Evolutionary conservation across 2,113 vertebrate species (phyloP), one percentile per base, ranked within the genome.

Genomic region (Macquaria ambigua): DNA sequence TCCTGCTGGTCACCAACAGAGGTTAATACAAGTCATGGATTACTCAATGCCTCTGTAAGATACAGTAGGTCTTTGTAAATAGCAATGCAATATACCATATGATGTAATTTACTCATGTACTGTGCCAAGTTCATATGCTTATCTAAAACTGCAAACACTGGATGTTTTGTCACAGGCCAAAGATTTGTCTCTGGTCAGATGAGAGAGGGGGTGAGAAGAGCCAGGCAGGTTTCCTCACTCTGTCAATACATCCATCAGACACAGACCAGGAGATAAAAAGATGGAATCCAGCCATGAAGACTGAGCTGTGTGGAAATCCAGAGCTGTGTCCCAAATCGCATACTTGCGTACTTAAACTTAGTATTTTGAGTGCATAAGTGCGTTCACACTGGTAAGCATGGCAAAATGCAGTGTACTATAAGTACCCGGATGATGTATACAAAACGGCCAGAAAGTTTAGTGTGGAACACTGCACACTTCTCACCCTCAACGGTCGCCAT

Each of bases 61-160:
- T 53, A 31, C 5, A 66, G 76, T 18, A 14, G 52, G 52, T 6
- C 62, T 74, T 31, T 23, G 50, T 18, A 48, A 63, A 72, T 37
- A 50, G n/a, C 50, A 14, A 63, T 39, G 58, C 39, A 75, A 63
- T 8, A 39, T 25, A 25, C 6, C 37, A 16, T 0, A 23, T 83
- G 67, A 58, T n/a, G 74, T 72, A 39, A 77, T 83, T 76, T 50
- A 39, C 25, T 28, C 23, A 68, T 28, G 8, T 39, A 31, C 0
- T 34, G 31, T 68, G 56, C 55, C 73, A 43, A 70, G 81, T 70
- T 53, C 73, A 76, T 43, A 76, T 39, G 34, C 73, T 59, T 76
- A 74, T 74, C 80, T 59, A 16, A 68, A 74, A 59, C 72, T 61
- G 43, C 41, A 69, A 70, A 82, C 64, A 53, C 1, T 61, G 41